Conservation (phyloP, 2,888 invertebrate species). For the Volucella inanis region DNA sequence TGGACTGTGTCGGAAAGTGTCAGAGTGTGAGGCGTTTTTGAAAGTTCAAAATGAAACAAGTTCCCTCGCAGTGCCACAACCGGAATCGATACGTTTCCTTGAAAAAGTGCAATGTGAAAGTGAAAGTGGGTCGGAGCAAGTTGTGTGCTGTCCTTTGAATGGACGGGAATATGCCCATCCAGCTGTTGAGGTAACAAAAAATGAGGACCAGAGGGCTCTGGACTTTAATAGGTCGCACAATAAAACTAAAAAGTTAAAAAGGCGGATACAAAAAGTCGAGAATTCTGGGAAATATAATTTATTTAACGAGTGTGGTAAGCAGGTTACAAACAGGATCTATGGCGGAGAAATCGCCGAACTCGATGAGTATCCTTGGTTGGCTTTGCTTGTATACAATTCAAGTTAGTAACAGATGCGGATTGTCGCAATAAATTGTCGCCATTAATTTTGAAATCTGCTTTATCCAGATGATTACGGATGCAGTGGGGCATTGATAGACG, state of each 20-base stretch:
- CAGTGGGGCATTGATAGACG: conserved; percentile 86
- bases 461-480: conserved; percentile 84
- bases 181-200: conserved; percentile 79
- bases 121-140: conserved; percentile 70
- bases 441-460: conserved; percentile 77
- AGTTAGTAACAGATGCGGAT: conserved; percentile 79
- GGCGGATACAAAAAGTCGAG: conserved; percentile 81
- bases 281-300: conserved; percentile 78
- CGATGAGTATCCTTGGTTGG: conserved; percentile 87
- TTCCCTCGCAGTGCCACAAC: conserved; percentile 74
- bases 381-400: conserved; percentile 85
- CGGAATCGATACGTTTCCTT: conserved; percentile 80
- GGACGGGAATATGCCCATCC: conserved; percentile 80
- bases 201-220: conserved; percentile 78
- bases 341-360: conserved; percentile 86
- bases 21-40: conserved; percentile 80
- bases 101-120: conserved; percentile 81
- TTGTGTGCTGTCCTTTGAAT: conserved; percentile 81
- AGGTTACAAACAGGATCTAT: conserved; percentile 85
- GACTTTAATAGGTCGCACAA: conserved; percentile 79
- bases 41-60: conserved; percentile 79
- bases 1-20: conserved; percentile 79
- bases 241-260: conserved; percentile 79
- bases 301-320: conserved; percentile 84
- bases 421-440: background rate